A percentile compares a stretch with the other conserved stretches of the same genome.
phyloP scores from a whole-genome alignment of 2,888 invertebrate species.

The Amphipyra tragopoginis region DNA sequence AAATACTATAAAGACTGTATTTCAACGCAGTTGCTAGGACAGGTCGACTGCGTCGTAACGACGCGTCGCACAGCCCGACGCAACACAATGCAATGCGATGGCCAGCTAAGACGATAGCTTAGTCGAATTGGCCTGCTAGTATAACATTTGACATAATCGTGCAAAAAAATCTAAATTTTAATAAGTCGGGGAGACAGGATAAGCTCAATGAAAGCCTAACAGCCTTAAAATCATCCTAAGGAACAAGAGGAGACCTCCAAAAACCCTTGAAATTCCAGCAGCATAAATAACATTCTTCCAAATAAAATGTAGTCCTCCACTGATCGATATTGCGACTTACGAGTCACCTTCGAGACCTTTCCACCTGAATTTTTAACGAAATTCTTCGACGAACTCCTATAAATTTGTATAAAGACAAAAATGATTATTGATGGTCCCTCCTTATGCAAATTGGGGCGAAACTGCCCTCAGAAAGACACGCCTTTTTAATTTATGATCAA shows the following conservation, averaged over 20 bases:
- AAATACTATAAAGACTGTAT: too few relatives aligned
- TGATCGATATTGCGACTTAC: slow-evolving; percentile 45
- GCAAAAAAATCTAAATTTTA: too few relatives aligned
- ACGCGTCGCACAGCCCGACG: too few relatives aligned
- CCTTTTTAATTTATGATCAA: slow-evolving; percentile 54
- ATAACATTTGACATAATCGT: too few relatives aligned
- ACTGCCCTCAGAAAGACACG: slow-evolving; percentile 25
- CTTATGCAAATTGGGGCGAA: slow-evolving; percentile 66
- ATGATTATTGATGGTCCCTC: slow-evolving; percentile 71
- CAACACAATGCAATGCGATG: too few relatives aligned
- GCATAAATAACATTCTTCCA: slow-evolving; percentile 18
- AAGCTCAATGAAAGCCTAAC: neutral
- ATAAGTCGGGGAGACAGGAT: too few relatives aligned
- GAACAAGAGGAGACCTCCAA: neutral
- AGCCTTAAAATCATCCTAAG: neutral
- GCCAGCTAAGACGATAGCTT: too few relatives aligned
- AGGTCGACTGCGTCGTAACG: too few relatives aligned
- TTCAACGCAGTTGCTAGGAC: too few relatives aligned
- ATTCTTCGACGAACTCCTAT: slow-evolving; percentile 54
- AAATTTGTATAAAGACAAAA: slow-evolving; percentile 72
- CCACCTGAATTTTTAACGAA: slow-evolving; percentile 64
- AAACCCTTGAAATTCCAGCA: slow-evolving; percentile 11
- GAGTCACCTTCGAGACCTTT: slow-evolving; percentile 12
- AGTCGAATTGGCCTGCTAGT: too few relatives aligned
- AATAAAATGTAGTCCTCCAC: slow-evolving; percentile 27